phyloP scores from a whole-genome alignment of 2,888 invertebrate genomes.

The Aphodius granarius region DNA sequence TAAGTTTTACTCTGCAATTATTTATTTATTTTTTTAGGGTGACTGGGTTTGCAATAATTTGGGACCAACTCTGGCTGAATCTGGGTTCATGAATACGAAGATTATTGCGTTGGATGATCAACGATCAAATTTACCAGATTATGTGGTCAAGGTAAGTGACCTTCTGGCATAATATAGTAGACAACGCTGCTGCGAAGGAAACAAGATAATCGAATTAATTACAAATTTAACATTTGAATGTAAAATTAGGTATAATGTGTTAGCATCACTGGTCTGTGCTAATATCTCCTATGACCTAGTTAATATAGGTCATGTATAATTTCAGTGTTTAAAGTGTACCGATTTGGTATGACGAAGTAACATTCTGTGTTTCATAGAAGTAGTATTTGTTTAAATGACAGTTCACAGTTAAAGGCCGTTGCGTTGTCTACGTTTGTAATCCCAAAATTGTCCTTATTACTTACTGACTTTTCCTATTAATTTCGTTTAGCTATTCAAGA shows the following conservation, averaged over 20 bases:
- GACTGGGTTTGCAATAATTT: conserved; percentile 72
- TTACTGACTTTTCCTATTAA: neutral
- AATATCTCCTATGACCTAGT: too few species aligned
- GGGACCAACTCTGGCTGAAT: conserved; percentile 69
- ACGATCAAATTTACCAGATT: conserved; percentile 60
- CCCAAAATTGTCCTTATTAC: neutral
- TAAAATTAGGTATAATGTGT: too few species aligned
- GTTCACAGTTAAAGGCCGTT: conserved; percentile 58
- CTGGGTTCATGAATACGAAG: conserved; percentile 61
- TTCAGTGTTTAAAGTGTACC: too few species aligned
- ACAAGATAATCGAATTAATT: too few species aligned
- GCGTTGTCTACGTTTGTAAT: neutral
- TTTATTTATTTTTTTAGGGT: conserved; percentile 61
- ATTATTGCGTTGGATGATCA: conserved; percentile 80
- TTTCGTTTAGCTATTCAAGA: conserved; percentile 43
- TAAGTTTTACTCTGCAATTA: too few species aligned
- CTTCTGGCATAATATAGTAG: too few species aligned
- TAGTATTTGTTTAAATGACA: too few species aligned
- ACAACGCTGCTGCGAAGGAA: conserved; percentile 37
- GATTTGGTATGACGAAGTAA: conserved; percentile 36
- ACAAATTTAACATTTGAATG: too few species aligned
- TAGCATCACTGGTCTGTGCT: too few species aligned
- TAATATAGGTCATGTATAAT: too few species aligned
- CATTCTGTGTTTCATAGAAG: too few species aligned
- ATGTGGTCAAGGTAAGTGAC: neutral